phyloP scores from a whole-genome alignment of 92 coral and sea anemone genomes.

The Ricordea florida region DNA sequence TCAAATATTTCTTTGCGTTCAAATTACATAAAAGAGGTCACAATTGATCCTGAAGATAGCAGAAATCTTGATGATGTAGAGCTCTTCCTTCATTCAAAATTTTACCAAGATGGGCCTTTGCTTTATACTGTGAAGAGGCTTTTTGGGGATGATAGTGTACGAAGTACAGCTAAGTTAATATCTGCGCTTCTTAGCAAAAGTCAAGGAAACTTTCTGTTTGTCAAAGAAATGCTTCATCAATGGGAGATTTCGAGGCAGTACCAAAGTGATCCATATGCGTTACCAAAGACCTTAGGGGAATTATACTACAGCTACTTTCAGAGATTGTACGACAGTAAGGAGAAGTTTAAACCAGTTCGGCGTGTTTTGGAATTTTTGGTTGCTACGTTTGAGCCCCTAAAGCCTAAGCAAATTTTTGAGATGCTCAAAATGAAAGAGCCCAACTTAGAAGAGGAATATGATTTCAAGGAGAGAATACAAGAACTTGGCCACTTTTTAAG shows the following conservation, averaged over 20 bases:
- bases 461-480: slow-evolving; percentile 10
- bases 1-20: slow-evolving; percentile 15
- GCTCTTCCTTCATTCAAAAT: slow-evolving; percentile 18
- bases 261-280: neutral
- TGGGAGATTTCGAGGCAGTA: neutral
- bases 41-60: slow-evolving; percentile 47
- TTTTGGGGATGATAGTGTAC: neutral
- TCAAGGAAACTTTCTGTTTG: slow-evolving; percentile 77
- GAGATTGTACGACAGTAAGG: neutral
- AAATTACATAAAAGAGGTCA: slow-evolving; percentile 20
- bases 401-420: slow-evolving; percentile 20
- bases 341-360: slow-evolving; percentile 33
- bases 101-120: neutral
- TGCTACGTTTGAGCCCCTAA: slow-evolving; percentile 54
- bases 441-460: slow-evolving; percentile 7
- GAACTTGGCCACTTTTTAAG: slow-evolving; percentile 45
- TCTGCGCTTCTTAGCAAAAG: slow-evolving; percentile 51
- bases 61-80: slow-evolving; percentile 70
- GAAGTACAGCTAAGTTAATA: neutral
- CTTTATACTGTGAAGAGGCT: neutral
- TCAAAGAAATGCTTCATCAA: slow-evolving; percentile 54
- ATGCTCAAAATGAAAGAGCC: slow-evolving; percentile 31
- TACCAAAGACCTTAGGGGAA: slow-evolving; percentile 1
- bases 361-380: slow-evolving; percentile 64
- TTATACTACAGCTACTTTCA: slow-evolving; percentile 5